Evolutionary conservation across 2,888 invertebrate species (phyloP).

Genomic region (Baronia brevicornis): DNA sequence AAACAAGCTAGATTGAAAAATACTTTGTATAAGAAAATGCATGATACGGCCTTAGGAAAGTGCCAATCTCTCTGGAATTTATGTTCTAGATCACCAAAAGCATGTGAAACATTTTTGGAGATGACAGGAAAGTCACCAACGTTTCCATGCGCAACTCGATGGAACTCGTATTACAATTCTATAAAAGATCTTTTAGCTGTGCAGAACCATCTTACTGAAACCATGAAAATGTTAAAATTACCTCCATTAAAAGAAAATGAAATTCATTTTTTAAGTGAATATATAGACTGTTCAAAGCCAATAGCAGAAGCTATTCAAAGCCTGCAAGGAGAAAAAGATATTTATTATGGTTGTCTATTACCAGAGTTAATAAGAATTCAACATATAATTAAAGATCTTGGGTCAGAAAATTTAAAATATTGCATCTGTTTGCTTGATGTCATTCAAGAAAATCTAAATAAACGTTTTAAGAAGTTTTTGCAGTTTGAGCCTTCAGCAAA

Average conservation of each 20-base stretch:
- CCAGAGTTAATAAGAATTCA: conserved; percentile 18
- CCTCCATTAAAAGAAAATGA: conserved; percentile 18
- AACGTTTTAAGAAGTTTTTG: conserved; percentile 16
- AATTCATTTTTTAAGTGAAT: conserved; percentile 22
- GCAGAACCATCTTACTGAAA: conserved; percentile 16
- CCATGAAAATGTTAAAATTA: conserved; percentile 12
- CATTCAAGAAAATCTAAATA: conserved; percentile 18
- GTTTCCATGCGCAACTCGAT: conserved; percentile 18
- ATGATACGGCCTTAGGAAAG: conserved; percentile 19
- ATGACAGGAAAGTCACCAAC: conserved; percentile 20
- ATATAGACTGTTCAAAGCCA: conserved; percentile 20
- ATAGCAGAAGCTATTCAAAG: conserved; percentile 20
- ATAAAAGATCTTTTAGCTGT: conserved; percentile 20
- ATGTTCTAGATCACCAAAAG: conserved; percentile 21
- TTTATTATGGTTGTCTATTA: conserved; percentile 21
- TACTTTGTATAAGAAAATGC: conserved; percentile 18
- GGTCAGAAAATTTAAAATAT: conserved; percentile 20
- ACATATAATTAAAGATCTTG: conserved; percentile 16
- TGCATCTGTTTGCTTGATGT: conserved; percentile 18
- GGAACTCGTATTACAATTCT: conserved; percentile 21
- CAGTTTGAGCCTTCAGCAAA: too few relatives aligned
- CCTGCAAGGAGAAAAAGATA: conserved; percentile 21
- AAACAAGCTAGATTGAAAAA: conserved; percentile 18
- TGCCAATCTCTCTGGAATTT: conserved; percentile 21
- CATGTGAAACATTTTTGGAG: conserved; percentile 19